Conservation (phyloP, 1,140 invertebrate genomes). For the Sminthurides bifidus region DNA sequence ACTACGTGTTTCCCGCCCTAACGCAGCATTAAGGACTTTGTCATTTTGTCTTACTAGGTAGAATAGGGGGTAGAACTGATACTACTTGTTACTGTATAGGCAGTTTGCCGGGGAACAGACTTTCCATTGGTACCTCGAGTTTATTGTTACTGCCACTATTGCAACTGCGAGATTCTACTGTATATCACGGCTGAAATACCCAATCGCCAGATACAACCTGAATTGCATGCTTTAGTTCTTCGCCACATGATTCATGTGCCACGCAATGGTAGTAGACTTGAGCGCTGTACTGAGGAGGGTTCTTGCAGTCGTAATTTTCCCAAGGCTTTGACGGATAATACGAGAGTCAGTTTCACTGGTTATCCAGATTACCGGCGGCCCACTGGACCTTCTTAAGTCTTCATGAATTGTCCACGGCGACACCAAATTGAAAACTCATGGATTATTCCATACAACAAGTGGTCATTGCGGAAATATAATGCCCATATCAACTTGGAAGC, state of each 20-base stretch:
- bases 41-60: too few species aligned
- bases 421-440: conserved; percentile 43
- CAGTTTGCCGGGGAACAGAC: too few species aligned
- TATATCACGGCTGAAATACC: conserved; percentile 29
- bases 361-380: conserved; percentile 37
- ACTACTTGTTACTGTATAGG: too few species aligned
- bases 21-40: too few species aligned
- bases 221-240: conserved; percentile 1
- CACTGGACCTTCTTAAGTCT: too few species aligned
- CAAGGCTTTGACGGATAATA: conserved; percentile 31
- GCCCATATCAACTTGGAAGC: conserved; percentile 42
- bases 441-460: conserved; percentile 43
- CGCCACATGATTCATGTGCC: conserved; percentile 16
- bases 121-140: too few species aligned
- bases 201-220: conserved; percentile 19
- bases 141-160: too few species aligned
- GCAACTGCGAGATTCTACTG: too few species aligned
- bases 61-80: too few species aligned
- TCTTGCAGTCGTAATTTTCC: conserved; percentile 38
- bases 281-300: conserved; percentile 34
- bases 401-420: too few species aligned
- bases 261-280: conserved; percentile 30
- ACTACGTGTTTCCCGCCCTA: too few species aligned
- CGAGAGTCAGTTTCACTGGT: conserved; percentile 35
- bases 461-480: conserved; percentile 40